Conservation (phyloP, 1,140 invertebrate species). For the Trachymyrmex cornetzi region DNA sequence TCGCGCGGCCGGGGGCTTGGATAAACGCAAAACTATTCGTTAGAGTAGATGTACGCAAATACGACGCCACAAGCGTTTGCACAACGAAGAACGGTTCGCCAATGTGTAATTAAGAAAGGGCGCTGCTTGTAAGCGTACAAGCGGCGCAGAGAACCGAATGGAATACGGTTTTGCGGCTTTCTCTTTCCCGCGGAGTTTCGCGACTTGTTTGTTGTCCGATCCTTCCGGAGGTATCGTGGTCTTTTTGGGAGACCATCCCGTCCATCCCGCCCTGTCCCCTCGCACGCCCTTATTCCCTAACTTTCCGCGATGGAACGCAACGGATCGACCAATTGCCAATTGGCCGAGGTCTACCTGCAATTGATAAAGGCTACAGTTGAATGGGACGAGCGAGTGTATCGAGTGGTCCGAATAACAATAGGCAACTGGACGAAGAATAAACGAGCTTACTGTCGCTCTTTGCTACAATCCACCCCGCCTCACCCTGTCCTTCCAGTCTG, state of each 20-base stretch:
- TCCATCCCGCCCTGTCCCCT: no score
- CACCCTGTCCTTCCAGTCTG: constrained; percentile 8
- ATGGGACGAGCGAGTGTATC: constrained; percentile 57
- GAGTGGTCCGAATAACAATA: constrained; percentile 67
- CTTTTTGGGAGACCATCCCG: constrained; percentile 35
- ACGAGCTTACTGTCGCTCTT: constrained; percentile 64
- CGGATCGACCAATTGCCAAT: constrained; percentile 73
- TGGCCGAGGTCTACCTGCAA: constrained; percentile 73
- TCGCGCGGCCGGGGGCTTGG: constrained; percentile 11
- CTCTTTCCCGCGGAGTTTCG: constrained; percentile 34
- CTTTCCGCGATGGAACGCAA: constrained; percentile 56
- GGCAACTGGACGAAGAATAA: constrained; percentile 69
- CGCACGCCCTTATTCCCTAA: background rate
- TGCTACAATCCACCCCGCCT: background rate
- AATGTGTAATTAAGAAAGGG: constrained; percentile 58
- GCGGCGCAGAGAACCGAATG: background rate
- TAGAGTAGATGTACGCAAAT: constrained; percentile 46
- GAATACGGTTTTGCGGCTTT: constrained; percentile 38
- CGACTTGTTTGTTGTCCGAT: constrained; percentile 26
- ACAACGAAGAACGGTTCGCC: constrained; percentile 40
- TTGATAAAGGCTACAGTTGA: constrained; percentile 72
- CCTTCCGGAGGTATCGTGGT: constrained; percentile 16
- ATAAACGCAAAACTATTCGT: constrained; percentile 41
- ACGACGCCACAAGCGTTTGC: constrained; percentile 39
- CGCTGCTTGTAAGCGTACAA: constrained; percentile 17